A percentile compares a stretch with the other conserved stretches of the same genome.
Conservation (phyloP, 2,888 invertebrate species). For the Steinernema carpocapsae region DNA sequence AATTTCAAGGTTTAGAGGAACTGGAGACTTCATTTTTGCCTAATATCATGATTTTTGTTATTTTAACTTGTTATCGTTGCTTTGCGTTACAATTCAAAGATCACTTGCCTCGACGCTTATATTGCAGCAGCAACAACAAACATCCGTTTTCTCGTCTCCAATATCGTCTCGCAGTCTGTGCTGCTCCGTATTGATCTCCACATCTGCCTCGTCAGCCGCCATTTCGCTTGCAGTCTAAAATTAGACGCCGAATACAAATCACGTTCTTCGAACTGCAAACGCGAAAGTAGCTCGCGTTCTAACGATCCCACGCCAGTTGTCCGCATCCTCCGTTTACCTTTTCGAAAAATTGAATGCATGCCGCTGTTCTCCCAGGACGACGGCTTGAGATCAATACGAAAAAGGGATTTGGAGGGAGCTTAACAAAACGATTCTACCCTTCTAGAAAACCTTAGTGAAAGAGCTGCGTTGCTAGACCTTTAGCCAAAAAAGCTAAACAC, state of each 20-base stretch:
- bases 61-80: background rate
- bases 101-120: background rate
- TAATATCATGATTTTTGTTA: background rate
- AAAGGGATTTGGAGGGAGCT: too few relatives aligned
- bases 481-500: too few relatives aligned
- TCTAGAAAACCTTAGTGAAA: too few relatives aligned
- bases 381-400: too few relatives aligned
- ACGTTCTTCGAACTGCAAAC: background rate
- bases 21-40: background rate
- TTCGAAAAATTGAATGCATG: too few relatives aligned
- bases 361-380: too few relatives aligned
- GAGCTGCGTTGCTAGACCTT: too few relatives aligned
- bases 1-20: background rate
- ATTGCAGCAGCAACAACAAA: slow-evolving; percentile 10
- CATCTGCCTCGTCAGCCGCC: background rate
- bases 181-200: background rate
- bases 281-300: background rate
- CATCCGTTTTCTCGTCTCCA: background rate
- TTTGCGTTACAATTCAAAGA: background rate
- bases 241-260: background rate
- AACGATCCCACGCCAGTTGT: background rate
- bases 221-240: background rate
- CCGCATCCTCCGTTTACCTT: background rate
- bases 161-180: background rate
- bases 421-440: too few relatives aligned